phyloP scores from a whole-genome alignment of 2,888 invertebrate species.

The Azorinus chamasolen region DNA sequence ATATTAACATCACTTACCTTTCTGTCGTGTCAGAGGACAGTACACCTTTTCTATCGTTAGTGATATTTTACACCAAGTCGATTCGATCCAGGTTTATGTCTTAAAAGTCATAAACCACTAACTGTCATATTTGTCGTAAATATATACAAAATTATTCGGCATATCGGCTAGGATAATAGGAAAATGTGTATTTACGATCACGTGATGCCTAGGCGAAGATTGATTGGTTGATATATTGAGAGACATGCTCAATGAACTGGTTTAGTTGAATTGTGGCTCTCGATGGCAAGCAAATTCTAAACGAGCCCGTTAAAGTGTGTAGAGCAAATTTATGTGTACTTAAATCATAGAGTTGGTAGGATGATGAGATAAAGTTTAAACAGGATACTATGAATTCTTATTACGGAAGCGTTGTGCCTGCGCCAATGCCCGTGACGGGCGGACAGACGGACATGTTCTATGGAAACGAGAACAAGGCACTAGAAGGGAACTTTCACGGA shows the following conservation, averaged over 20 bases:
- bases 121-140: constrained; percentile 50
- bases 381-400: constrained; percentile 63
- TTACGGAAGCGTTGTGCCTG: constrained; percentile 68
- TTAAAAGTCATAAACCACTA: constrained; percentile 31
- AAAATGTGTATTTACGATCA: constrained; percentile 61
- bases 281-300: too few relatives aligned
- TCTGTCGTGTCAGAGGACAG: not conserved
- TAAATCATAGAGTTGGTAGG: too few relatives aligned
- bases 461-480: constrained; percentile 59
- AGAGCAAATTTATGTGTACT: too few relatives aligned
- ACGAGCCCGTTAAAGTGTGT: too few relatives aligned
- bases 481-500: constrained; percentile 65
- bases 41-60: not conserved
- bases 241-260: constrained; percentile 59
- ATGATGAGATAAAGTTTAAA: too few relatives aligned
- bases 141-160: constrained; percentile 43
- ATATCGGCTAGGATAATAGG: constrained; percentile 47
- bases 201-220: constrained; percentile 57
- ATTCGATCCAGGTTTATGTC: not conserved
- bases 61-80: too few relatives aligned
- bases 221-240: constrained; percentile 64
- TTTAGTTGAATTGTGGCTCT: constrained; percentile 35
- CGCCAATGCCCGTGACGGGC: constrained; percentile 64
- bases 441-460: constrained; percentile 71
- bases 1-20: constrained; percentile 34